A percentile compares a stretch with the other conserved stretches of the same genome.
phyloP scores from a whole-genome alignment of 2,113 vertebrate species.

The Tragulus kanchil region DNA sequence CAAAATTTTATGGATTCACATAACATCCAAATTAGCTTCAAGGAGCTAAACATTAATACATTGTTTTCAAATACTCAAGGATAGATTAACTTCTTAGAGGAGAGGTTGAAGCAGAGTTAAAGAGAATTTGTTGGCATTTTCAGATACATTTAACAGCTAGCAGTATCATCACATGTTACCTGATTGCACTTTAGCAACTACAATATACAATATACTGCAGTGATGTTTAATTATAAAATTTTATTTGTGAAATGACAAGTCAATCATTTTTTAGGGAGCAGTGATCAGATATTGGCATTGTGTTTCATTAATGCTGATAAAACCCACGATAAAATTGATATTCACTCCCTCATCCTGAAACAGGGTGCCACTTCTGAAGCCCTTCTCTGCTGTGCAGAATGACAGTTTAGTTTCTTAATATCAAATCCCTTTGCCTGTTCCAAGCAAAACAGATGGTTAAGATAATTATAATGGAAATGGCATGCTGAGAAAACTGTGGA shows the following conservation, averaged over 20 bases:
- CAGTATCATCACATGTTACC: neutral
- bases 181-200: neutral
- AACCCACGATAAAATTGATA: constrained; percentile 35
- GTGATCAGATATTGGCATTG: neutral
- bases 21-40: constrained; percentile 87
- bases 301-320: neutral
- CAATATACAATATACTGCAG: neutral
- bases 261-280: constrained; percentile 8
- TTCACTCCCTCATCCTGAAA: constrained; percentile 44
- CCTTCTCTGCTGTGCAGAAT: constrained; percentile 64
- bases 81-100: constrained; percentile 80
- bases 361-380: constrained; percentile 40
- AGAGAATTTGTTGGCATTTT: constrained; percentile 70
- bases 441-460: constrained; percentile 85
- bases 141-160: neutral
- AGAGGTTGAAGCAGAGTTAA: constrained; percentile 72
- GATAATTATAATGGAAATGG: constrained; percentile 84
- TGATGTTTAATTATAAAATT: constrained; percentile 28
- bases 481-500: constrained; percentile 79
- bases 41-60: constrained; percentile 88
- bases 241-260: constrained; percentile 13
- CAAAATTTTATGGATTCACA: constrained; percentile 85
- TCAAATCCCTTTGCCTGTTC: constrained; percentile 77
- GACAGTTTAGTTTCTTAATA: constrained; percentile 81
- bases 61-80: constrained; percentile 84